A percentile compares a stretch with the other conserved stretches of the same genome.
Conservation (phyloP, 2,888 invertebrate genomes). For the Latrodectus elegans region DNA sequence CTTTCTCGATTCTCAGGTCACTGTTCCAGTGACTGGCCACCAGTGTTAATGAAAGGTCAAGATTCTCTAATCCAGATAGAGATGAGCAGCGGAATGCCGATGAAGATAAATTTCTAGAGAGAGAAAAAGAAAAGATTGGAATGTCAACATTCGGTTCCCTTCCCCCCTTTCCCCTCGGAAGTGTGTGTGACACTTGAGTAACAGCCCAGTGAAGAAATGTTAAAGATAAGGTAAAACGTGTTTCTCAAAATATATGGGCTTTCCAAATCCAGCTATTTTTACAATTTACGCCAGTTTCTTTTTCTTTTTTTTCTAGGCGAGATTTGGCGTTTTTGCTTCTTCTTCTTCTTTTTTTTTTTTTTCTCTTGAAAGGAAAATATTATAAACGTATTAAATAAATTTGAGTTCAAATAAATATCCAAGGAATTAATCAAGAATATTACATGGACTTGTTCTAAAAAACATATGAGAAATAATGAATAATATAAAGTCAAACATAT, state of each 20-base stretch:
- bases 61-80: slow-evolving; percentile 33
- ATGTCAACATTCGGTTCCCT: background rate
- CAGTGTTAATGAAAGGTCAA: slow-evolving; percentile 39
- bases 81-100: slow-evolving; percentile 30
- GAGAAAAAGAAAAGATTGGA: slow-evolving; percentile 11
- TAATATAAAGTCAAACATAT: no score
- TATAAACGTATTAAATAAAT: no score
- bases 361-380: no score
- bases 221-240: slow-evolving; percentile 6
- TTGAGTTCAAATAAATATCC: no score
- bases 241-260: slow-evolving; percentile 8
- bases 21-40: slow-evolving; percentile 4
- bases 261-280: background rate
- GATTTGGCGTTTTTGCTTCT: no score
- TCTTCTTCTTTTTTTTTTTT: no score
- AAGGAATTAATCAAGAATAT: no score
- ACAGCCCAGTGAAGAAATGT: background rate
- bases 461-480: no score
- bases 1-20: background rate
- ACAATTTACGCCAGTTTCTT: no score
- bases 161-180: slow-evolving; percentile 4
- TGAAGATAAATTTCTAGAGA: slow-evolving; percentile 43
- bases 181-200: background rate
- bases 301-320: no score
- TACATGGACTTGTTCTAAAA: no score